These are phyloP conservation scores for Enteromius mattozi DNA, from an alignment of 2,797 vertebrate species.

Conservation along the genomic window DNA sequence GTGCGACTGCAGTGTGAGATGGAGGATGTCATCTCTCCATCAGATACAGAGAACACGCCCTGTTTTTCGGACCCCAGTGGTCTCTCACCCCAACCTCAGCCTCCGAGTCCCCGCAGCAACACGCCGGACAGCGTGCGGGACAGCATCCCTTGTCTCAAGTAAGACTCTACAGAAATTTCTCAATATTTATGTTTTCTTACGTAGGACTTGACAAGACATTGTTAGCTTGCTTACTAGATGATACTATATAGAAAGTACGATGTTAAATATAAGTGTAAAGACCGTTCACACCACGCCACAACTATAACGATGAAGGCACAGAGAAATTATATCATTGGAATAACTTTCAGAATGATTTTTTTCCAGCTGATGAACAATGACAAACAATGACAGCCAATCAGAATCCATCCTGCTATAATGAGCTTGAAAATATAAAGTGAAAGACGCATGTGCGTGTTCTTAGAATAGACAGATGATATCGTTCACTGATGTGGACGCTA, in stretches of 20 bases:
- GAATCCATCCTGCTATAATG: too few relatives aligned
- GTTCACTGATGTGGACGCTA: too few relatives aligned
- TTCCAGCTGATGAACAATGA: too few relatives aligned
- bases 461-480: too few relatives aligned
- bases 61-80: constrained; percentile 86
- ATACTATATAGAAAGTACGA: not conserved
- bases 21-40: constrained; percentile 91
- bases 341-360: too few relatives aligned
- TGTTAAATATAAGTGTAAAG: not conserved
- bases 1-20: constrained; percentile 90
- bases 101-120: constrained; percentile 84
- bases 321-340: too few relatives aligned
- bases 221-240: not conserved
- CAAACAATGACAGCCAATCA: too few relatives aligned
- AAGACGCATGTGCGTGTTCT: too few relatives aligned
- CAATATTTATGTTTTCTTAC: not conserved
- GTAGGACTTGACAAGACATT: not conserved
- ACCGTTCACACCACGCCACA: too few relatives aligned
- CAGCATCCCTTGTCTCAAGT: constrained; percentile 91
- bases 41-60: constrained; percentile 87
- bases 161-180: constrained; percentile 60
- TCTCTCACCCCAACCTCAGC: constrained; percentile 83
- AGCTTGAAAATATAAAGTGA: too few relatives aligned
- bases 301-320: too few relatives aligned
- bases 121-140: constrained; percentile 86